Conservation (phyloP, 2,113 vertebrate species). For the Tragelaphus imberbis region DNA sequence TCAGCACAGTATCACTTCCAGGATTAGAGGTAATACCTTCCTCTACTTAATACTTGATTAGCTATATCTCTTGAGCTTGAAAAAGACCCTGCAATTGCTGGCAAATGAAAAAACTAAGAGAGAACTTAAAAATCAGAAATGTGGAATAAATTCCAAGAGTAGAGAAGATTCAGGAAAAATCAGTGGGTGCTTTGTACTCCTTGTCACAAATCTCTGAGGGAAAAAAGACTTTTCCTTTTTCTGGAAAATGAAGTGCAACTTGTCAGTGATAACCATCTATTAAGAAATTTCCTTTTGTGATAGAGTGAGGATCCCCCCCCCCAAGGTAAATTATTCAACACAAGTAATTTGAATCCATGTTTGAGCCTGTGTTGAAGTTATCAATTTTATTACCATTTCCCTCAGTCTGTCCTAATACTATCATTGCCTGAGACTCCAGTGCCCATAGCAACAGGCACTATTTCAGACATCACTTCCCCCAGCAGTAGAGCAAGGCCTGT, state of each 20-base stretch:
- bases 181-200: constrained; percentile 55
- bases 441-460: constrained; percentile 72
- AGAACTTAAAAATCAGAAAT: constrained; percentile 62
- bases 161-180: constrained; percentile 66
- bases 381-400: constrained; percentile 66
- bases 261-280: constrained; percentile 49
- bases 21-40: constrained; percentile 12
- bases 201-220: constrained; percentile 52
- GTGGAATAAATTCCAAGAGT: constrained; percentile 50
- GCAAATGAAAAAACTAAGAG: neutral
- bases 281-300: constrained; percentile 69
- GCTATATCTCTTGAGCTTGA: neutral
- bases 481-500: constrained; percentile 35
- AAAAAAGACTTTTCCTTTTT: constrained; percentile 62
- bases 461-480: neutral
- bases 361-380: constrained; percentile 69
- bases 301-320: constrained; percentile 27
- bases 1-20: constrained; percentile 18
- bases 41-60: constrained; percentile 20
- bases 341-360: constrained; percentile 73
- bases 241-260: constrained; percentile 48
- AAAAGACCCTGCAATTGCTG: constrained; percentile 29
- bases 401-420: constrained; percentile 59
- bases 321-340: constrained; percentile 74
- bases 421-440: constrained; percentile 59